Evolutionary conservation across 2,888 invertebrate species (phyloP).

Genomic region (Chaetoderma sp.): DNA sequence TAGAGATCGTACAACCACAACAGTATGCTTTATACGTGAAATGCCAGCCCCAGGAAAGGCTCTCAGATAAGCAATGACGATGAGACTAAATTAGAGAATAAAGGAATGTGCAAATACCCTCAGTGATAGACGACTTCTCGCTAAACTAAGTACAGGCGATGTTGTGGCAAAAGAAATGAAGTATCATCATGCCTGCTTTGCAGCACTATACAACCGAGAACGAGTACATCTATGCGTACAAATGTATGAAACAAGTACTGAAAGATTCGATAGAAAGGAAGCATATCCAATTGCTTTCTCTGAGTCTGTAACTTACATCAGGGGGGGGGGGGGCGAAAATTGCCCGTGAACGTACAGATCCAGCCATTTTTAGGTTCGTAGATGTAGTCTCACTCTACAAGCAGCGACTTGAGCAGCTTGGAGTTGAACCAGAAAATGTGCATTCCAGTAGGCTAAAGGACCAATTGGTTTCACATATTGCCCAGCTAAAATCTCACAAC

Average conservation of each 20-base stretch:
- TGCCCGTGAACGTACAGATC: no score
- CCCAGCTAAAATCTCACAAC: slow-evolving; percentile 8
- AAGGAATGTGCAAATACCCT: background rate
- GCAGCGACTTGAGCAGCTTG: background rate
- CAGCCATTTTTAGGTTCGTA: slow-evolving; percentile 6
- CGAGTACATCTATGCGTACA: background rate
- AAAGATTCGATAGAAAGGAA: background rate
- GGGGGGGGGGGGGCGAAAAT: no score
- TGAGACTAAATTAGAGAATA: background rate
- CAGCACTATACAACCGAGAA: background rate
- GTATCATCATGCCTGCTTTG: background rate
- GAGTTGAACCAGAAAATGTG: background rate
- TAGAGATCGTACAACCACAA: background rate
- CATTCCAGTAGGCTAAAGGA: slow-evolving; percentile 2
- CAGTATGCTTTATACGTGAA: background rate
- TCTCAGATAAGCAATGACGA: background rate
- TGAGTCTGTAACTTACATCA: background rate
- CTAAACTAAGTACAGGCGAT: background rate
- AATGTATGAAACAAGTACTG: background rate
- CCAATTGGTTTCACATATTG: background rate
- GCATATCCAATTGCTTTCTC: background rate
- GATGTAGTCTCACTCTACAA: slow-evolving; percentile 2
- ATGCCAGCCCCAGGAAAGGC: background rate
- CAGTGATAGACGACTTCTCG: background rate
- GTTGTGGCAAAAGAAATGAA: background rate